Conservation (phyloP, 1,140 invertebrate genomes). For the Drosophila guanche region DNA sequence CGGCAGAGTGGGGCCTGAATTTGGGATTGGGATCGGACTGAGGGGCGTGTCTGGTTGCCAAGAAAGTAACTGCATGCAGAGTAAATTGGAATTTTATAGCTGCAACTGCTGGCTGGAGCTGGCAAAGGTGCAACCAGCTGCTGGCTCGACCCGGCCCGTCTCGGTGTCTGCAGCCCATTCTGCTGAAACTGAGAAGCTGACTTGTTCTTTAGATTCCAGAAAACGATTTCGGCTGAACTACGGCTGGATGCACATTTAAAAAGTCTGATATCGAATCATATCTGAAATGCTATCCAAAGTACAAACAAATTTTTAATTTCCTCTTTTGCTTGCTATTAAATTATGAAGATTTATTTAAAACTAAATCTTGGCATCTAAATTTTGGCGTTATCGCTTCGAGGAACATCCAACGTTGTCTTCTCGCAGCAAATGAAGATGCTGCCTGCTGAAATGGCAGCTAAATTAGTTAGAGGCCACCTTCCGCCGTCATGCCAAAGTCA, state of each 20-base stretch:
- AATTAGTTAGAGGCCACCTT: constrained; percentile 73
- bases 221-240: constrained; percentile 7
- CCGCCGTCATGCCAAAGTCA: constrained; percentile 58
- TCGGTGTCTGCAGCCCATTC: not conserved
- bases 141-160: constrained; percentile 2
- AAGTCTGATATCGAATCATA: too few relatives aligned
- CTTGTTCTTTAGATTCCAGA: constrained; percentile 3
- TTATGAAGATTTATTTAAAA: not conserved
- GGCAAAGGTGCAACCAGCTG: constrained; percentile 57
- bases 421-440: constrained; percentile 60
- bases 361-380: too few relatives aligned
- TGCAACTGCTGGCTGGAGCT: constrained; percentile 52
- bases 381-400: not conserved
- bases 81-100: constrained; percentile 79
- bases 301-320: too few relatives aligned
- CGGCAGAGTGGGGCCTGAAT: too few relatives aligned
- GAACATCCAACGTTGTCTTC: constrained; percentile 19
- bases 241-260: too few relatives aligned
- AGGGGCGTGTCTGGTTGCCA: constrained; percentile 55
- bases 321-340: not conserved
- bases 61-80: constrained; percentile 76
- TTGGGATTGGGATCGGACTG: not conserved
- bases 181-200: constrained; percentile 24
- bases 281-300: too few relatives aligned
- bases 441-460: constrained; percentile 62